Percentiles rank a stretch among this genome's conserved stretches.
phyloP scores from a whole-genome alignment of 2,113 vertebrate species.

The Nycticorax nycticorax region DNA sequence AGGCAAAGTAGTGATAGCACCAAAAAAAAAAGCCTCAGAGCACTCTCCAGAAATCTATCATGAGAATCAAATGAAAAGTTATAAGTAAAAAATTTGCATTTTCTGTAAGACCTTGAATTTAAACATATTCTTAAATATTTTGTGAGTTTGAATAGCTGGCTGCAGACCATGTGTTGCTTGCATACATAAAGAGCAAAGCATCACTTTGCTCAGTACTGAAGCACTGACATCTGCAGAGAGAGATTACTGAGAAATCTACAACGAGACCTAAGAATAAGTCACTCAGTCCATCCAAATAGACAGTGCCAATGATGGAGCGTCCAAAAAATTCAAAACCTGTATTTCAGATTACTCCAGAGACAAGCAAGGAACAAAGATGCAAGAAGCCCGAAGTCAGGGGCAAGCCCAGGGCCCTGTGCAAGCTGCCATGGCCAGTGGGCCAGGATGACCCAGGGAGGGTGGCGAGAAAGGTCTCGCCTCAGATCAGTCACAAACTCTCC shows the following conservation, averaged over 20 bases:
- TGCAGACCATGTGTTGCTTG: slow-evolving; percentile 16
- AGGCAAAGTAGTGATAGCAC: slow-evolving; percentile 30
- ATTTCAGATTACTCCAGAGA: not conserved
- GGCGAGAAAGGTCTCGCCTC: rapidly evolving
- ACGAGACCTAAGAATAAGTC: not conserved
- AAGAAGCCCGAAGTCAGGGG: not conserved
- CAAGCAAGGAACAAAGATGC: not conserved
- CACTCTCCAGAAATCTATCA: slow-evolving; percentile 32
- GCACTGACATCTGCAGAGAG: slow-evolving; percentile 17
- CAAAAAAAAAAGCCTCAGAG: not conserved
- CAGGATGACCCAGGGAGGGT: not conserved
- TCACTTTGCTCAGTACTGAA: not conserved
- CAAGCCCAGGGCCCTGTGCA: not conserved
- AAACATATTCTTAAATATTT: slow-evolving; percentile 16
- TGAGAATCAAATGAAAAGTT: slow-evolving; percentile 15
- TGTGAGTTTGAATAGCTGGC: not conserved
- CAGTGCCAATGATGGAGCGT: not conserved
- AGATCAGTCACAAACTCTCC: not conserved
- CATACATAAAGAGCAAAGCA: not conserved
- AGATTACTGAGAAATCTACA: not conserved
- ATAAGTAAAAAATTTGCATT: slow-evolving; percentile 19
- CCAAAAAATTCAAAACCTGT: not conserved
- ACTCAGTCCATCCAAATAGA: not conserved
- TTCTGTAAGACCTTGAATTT: slow-evolving; percentile 36
- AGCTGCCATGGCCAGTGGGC: too few relatives aligned